These are phyloP conservation scores for Malurus melanocephalus DNA, from an alignment of 2,113 vertebrate genomes.

Conservation along the genomic window DNA sequence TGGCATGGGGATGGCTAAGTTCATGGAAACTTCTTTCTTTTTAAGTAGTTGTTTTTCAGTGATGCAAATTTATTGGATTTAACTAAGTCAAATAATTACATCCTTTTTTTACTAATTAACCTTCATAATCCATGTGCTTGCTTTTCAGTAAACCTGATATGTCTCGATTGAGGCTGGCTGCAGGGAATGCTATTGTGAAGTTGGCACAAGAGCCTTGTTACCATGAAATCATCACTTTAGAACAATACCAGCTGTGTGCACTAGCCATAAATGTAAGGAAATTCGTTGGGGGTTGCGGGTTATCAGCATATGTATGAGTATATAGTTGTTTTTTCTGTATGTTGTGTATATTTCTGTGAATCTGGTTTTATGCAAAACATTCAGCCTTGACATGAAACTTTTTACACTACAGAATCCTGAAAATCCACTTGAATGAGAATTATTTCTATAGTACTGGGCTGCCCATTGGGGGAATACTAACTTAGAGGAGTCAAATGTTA, in stretches of 20 bases:
- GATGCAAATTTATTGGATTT: not conserved
- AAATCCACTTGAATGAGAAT: not conserved
- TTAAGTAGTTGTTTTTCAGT: not conserved
- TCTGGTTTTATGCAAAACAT: not conserved
- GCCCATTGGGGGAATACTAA: not conserved
- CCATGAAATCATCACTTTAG: conserved; percentile 97
- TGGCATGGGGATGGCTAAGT: not conserved
- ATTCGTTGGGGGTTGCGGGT: not conserved
- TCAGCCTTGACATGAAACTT: not conserved
- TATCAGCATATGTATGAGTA: not conserved
- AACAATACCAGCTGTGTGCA: conserved; percentile 95
- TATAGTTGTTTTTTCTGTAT: not conserved
- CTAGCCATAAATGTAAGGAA: conserved; percentile 94
- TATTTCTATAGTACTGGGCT: not conserved
- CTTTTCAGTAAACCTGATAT: conserved; percentile 94
- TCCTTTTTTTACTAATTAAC: not conserved
- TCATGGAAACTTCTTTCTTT: not conserved
- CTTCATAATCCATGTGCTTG: conserved; percentile 21
- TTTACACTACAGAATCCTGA: not conserved
- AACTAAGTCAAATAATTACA: not conserved
- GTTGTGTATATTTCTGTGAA: not conserved
- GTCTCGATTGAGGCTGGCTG: conserved; percentile 93
- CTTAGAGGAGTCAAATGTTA: not conserved
- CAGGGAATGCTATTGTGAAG: conserved; percentile 91
- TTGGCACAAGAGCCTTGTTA: conserved; percentile 97